phyloP scores from a whole-genome alignment of 2,797 vertebrate genomes.

The Enteromius mattozi region DNA sequence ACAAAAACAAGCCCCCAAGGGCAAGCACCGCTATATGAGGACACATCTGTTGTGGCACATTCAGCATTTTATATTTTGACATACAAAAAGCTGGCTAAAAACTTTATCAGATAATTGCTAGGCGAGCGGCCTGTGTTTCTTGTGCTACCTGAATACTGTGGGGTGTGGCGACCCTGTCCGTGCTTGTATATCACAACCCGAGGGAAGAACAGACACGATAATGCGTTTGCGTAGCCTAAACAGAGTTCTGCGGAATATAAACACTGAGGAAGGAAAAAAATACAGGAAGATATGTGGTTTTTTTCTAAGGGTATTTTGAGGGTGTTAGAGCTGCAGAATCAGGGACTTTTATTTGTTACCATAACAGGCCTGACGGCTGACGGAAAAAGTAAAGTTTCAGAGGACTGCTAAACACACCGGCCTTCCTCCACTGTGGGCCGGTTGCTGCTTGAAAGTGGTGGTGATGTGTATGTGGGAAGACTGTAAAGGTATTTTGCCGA shows the following conservation, averaged over 20 bases:
- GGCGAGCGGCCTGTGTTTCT: not conserved
- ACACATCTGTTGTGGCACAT: conserved; percentile 13
- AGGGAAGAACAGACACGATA: conserved; percentile 16
- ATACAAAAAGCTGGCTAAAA: not conserved
- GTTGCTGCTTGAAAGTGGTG: not conserved
- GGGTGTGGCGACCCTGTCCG: conserved; percentile 32
- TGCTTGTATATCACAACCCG: conserved; percentile 27
- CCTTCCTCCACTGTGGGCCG: conserved; percentile 20
- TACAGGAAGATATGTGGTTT: conserved; percentile 10
- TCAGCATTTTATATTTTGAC: conserved; percentile 4
- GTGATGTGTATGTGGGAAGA: conserved; percentile 15
- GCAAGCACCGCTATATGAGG: not conserved
- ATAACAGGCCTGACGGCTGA: not conserved
- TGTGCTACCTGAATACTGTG: conserved; percentile 19
- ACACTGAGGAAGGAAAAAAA: not conserved
- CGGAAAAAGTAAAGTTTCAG: conserved; percentile 14
- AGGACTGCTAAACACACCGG: not conserved
- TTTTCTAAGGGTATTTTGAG: not conserved
- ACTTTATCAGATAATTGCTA: conserved; percentile 20
- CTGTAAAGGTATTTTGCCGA: conserved; percentile 14
- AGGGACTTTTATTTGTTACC: conserved; percentile 17
- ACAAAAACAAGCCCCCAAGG: conserved; percentile 15
- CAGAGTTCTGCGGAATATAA: conserved; percentile 22
- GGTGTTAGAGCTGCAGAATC: conserved; percentile 26
- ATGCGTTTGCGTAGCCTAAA: conserved; percentile 16